Conservation (phyloP, 2,888 invertebrate species). For the Pherbina coryleti region DNA sequence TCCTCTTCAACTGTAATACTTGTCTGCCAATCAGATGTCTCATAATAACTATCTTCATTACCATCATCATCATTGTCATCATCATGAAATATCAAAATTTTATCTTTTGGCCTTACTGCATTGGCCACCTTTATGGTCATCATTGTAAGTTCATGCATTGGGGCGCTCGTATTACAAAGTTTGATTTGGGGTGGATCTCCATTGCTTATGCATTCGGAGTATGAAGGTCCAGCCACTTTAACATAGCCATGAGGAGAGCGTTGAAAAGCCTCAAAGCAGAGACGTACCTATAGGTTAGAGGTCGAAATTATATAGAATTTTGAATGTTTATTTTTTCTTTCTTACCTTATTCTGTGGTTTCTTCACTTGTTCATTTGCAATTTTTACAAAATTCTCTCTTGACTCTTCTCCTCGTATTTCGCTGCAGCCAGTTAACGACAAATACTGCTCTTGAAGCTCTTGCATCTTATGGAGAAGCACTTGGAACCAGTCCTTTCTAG, state of each 20-base stretch:
- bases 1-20: background rate
- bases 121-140: slow-evolving; percentile 4
- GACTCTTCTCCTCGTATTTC: background rate
- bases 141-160: background rate
- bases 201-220: background rate
- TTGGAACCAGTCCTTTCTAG: background rate
- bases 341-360: slow-evolving; percentile 8
- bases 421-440: background rate
- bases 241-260: background rate
- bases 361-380: background rate
- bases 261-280: slow-evolving; percentile 18
- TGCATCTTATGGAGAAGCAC: background rate
- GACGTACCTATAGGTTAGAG: background rate
- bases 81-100: background rate
- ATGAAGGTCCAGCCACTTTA: slow-evolving; percentile 8
- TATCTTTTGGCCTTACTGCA: background rate
- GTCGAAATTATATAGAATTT: background rate
- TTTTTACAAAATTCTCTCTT: background rate
- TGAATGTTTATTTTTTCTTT: background rate
- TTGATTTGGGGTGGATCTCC: background rate
- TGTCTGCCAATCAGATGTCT: background rate
- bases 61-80: background rate
- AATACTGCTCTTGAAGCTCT: background rate
- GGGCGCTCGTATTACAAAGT: background rate
- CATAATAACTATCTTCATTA: background rate